Evolutionary conservation across 2,113 vertebrate genomes (phyloP).

Genomic region (Oncorhynchus mykiss): DNA sequence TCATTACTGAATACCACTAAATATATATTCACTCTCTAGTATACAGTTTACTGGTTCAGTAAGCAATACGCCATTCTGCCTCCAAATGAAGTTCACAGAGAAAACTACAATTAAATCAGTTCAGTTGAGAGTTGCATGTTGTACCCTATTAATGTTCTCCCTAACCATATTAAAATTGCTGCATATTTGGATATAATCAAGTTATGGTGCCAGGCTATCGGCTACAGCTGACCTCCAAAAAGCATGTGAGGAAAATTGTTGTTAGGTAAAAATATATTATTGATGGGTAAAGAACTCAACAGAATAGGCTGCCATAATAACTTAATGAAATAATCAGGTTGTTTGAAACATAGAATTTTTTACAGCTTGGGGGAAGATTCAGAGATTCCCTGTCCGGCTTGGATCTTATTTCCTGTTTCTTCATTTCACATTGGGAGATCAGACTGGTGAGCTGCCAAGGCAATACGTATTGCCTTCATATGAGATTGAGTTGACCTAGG

Average conservation of each 20-base stretch:
- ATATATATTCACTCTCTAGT: too few relatives aligned
- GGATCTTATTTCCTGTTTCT: constrained; percentile 26
- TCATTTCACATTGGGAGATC: constrained; percentile 47
- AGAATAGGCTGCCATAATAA: background rate
- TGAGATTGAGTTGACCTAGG: constrained; percentile 40
- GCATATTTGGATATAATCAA: background rate
- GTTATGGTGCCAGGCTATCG: background rate
- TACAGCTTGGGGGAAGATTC: background rate
- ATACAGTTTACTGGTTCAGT: too few relatives aligned
- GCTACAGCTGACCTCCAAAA: background rate
- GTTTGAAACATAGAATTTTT: background rate
- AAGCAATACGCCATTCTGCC: too few relatives aligned
- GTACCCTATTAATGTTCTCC: background rate
- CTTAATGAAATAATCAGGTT: background rate
- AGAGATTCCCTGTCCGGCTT: background rate
- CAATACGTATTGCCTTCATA: constrained; percentile 26
- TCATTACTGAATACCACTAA: too few relatives aligned
- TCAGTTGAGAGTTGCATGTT: too few relatives aligned
- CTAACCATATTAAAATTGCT: background rate
- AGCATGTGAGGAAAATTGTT: background rate
- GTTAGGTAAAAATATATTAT: background rate
- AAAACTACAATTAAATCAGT: too few relatives aligned
- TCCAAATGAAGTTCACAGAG: background rate
- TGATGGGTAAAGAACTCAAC: background rate
- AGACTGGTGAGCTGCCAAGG: constrained; percentile 55